A percentile compares a stretch with the other conserved stretches of the same genome.
These are phyloP conservation scores for Echiichthys vipera DNA, from an alignment of 2,797 vertebrate genomes.

Conservation along the genomic window DNA sequence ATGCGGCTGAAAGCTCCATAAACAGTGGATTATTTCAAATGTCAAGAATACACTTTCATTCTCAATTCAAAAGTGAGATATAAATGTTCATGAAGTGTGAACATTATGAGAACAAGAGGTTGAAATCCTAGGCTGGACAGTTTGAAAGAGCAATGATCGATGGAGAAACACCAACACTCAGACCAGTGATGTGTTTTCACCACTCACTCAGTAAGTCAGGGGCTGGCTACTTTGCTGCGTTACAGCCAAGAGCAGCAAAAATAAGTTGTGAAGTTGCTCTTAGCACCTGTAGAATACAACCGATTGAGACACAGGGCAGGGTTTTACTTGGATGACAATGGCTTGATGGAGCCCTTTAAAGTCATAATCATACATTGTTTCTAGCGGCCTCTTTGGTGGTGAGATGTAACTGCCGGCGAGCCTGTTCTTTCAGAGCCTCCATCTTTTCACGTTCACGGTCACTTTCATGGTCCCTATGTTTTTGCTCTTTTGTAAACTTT, in stretches of 20 bases:
- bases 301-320: neutral
- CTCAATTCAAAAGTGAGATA: neutral
- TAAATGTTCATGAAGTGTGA: neutral
- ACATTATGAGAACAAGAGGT: neutral
- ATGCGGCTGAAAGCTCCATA: neutral
- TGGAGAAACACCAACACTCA: fast-evolving
- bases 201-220: too few species aligned
- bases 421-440: too few species aligned
- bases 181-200: neutral
- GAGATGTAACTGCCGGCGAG: too few species aligned
- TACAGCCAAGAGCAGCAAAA: too few species aligned
- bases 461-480: too few species aligned
- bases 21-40: neutral
- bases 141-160: neutral
- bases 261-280: neutral
- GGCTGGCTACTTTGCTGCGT: too few species aligned
- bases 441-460: too few species aligned
- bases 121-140: too few species aligned
- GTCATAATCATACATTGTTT: too few species aligned
- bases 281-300: neutral
- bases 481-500: too few species aligned
- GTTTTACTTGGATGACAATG: neutral
- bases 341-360: neutral
- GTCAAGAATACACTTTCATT: neutral
- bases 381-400: too few species aligned